A percentile compares a stretch with the other conserved stretches of the same genome.
These are phyloP conservation scores for Micrastur ruficollis DNA, from an alignment of 2,797 vertebrate genomes.

Conservation along the genomic window DNA sequence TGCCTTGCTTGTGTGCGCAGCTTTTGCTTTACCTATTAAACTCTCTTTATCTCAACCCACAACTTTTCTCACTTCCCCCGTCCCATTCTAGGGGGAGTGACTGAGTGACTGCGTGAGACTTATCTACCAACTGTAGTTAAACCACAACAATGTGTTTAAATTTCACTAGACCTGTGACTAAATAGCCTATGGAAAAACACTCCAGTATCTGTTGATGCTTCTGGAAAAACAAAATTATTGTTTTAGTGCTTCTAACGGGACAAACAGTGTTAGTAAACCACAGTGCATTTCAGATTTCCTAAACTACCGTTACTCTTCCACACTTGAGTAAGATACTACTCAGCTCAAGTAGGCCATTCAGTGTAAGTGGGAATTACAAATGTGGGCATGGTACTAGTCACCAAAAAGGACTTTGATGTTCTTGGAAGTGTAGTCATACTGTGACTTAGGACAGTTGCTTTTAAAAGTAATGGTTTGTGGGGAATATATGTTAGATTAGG, in stretches of 20 bases:
- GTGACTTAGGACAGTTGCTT: not conserved
- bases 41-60: not conserved
- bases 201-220: not conserved
- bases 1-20: rapidly evolving
- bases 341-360: not conserved
- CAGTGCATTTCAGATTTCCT: not conserved
- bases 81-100: not conserved
- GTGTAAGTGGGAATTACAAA: not conserved
- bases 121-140: not conserved
- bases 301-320: not conserved
- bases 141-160: not conserved
- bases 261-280: not conserved
- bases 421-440: not conserved
- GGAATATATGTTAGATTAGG: not conserved
- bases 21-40: not conserved
- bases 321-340: not conserved
- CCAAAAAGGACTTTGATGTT: not conserved
- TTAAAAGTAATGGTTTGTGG: not conserved
- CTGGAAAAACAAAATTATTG: not conserved
- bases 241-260: not conserved
- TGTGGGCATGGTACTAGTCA: not conserved
- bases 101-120: rapidly evolving
- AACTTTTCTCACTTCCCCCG: not conserved
- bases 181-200: not conserved
- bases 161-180: not conserved